These are phyloP conservation scores for Drosophila malerkotliana DNA, from an alignment of 1,140 invertebrate species.

Conservation along the genomic window DNA sequence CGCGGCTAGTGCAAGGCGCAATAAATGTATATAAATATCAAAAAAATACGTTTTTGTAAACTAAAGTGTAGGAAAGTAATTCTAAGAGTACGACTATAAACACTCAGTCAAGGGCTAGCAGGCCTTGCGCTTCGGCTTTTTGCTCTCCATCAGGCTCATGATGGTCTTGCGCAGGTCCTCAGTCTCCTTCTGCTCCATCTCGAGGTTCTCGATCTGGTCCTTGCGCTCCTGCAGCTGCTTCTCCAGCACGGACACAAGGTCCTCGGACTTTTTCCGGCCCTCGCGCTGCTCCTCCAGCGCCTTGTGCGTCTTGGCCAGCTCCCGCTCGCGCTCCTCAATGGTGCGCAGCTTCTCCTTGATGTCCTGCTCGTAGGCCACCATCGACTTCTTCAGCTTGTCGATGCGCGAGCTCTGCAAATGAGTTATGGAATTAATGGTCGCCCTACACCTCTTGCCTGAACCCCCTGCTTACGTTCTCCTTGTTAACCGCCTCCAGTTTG, in stretches of 20 bases:
- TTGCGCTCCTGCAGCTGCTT: constrained; percentile 76
- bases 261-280: constrained; percentile 74
- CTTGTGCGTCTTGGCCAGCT: constrained; percentile 69
- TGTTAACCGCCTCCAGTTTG: constrained; percentile 60
- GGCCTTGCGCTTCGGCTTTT: constrained; percentile 78
- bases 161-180: constrained; percentile 82
- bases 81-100: not conserved
- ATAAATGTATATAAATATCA: constrained; percentile 66
- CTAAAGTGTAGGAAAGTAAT: not conserved
- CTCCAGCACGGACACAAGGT: constrained; percentile 72
- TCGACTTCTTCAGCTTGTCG: constrained; percentile 75
- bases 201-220: constrained; percentile 74
- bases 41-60: not conserved
- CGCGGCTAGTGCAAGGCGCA: constrained; percentile 47
- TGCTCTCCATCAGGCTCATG: constrained; percentile 82
- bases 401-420: constrained; percentile 61
- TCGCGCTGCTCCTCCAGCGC: constrained; percentile 74
- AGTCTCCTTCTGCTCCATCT: constrained; percentile 76
- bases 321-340: constrained; percentile 70
- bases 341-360: constrained; percentile 74
- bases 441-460: too few species aligned
- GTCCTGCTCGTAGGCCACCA: constrained; percentile 70
- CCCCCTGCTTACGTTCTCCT: constrained; percentile 62
- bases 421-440: too few species aligned
- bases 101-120: constrained; percentile 5